Base-by-base conservation (phyloP, 2,113 vertebrate genomes). In the Halcyon senegalensis region DNA sequence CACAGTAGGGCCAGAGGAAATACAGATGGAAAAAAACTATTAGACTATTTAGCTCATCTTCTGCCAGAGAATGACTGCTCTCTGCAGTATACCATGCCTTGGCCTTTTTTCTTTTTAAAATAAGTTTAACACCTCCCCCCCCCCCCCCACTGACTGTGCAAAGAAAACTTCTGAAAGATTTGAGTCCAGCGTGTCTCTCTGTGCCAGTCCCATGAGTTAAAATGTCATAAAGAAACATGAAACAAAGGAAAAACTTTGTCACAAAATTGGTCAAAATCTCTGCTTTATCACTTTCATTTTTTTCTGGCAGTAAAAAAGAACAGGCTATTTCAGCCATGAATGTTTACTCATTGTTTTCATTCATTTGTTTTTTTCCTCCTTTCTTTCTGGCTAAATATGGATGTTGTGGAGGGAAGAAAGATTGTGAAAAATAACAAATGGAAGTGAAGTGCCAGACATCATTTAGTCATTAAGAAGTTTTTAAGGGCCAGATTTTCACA, bases 1-100 rank as follows among this genome's bases (percentile, higher is more conserved):
- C 31, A 1, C 70, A 74, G 62, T 19, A 85, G 70, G 70, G 67
- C 41, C 55, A 94, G 72, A 95, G 93, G 84, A 96, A 94, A 91
- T 59, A 81, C 50, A 87, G 70, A 94, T 85, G 84, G 94, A 94
- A 96, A 96, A 96, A 95, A 96, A 15, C 74, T 82, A 73, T 91
- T 92, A 79, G 62, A n/a, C 70, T 84, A 30, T 91, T 94, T 55
- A 89, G 81, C 66, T 89, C 59, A 37, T 91, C 95, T 73, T 91
- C 87, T 94, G 89, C 89, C 89, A 94, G 89, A 83, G 62, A 64
- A 94, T 31, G 37, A n/a, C 48, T 84, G 39, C 25, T 96, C 46
- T 76, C 69, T 58, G 46, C 58, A 58, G 31, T n/a, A 81, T 28
- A 84, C 77, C 20, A 37, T 91, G 44, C 16, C n/a, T 88, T 78